phyloP scores from a whole-genome alignment of 1,140 invertebrate species.

The Matsumurasca onukii region DNA sequence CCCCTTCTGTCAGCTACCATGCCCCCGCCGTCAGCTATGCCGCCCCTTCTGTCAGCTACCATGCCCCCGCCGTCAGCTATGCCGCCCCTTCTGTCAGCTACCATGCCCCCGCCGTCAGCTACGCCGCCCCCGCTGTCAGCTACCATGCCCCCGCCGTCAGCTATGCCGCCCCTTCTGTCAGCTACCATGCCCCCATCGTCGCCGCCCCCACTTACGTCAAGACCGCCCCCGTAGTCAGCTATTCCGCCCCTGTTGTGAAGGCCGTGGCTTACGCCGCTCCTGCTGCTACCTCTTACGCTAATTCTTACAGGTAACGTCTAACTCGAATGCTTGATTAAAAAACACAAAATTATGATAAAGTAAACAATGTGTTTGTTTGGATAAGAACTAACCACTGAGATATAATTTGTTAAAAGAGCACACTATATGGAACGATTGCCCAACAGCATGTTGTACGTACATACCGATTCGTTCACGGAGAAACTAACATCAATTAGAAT shows the following conservation, averaged over 20 bases:
- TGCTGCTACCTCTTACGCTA: conserved; percentile 33
- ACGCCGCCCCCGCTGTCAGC: conserved; percentile 41
- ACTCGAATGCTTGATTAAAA: no score
- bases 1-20: conserved; percentile 40
- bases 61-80: conserved; percentile 29
- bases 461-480: no score
- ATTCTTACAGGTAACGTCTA: conserved; percentile 39
- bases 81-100: conserved; percentile 28
- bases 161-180: conserved; percentile 29
- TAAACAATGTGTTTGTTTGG: no score
- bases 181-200: conserved; percentile 34
- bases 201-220: conserved; percentile 32
- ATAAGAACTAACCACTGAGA: no score
- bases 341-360: no score
- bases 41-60: conserved; percentile 34
- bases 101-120: conserved; percentile 39
- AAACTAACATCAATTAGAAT: no score
- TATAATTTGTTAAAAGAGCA: no score
- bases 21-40: conserved; percentile 33
- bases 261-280: conserved; percentile 35
- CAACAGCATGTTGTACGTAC: no score
- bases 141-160: conserved; percentile 20
- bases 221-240: conserved; percentile 29
- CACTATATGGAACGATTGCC: no score
- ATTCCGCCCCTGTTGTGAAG: conserved; percentile 43